Evolutionary conservation across 1,140 invertebrate genomes (phyloP).

Genomic region (Hylyphantes graminicola): DNA sequence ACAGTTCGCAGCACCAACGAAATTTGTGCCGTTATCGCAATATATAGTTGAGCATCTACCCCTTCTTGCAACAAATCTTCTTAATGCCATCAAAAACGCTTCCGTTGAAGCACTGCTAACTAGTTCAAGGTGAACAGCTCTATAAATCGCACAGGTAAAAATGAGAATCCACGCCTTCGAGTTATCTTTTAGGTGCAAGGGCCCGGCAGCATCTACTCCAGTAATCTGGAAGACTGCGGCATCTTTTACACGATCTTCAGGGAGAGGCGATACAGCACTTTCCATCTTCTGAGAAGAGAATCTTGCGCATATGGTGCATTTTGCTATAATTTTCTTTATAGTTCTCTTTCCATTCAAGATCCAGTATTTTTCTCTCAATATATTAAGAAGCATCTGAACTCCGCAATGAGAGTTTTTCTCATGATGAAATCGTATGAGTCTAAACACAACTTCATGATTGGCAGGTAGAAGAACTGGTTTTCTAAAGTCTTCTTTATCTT

Average conservation of each 20-base stretch:
- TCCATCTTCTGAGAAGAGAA: neutral
- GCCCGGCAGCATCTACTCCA: conserved; percentile 66
- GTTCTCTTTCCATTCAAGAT: neutral
- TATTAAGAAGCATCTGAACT: conserved; percentile 1
- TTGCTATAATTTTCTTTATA: neutral
- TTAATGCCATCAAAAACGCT: too few relatives aligned
- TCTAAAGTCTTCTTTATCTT: conserved; percentile 3
- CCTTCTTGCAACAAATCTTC: conserved; percentile 11
- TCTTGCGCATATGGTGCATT: neutral
- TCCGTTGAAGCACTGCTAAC: too few relatives aligned
- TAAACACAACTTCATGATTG: too few relatives aligned
- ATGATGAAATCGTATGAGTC: too few relatives aligned
- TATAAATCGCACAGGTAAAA: conserved; percentile 56
- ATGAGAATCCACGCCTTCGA: neutral
- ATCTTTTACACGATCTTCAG: conserved; percentile 63
- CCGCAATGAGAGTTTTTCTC: conserved; percentile 10
- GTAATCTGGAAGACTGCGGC: conserved; percentile 64
- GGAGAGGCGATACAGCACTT: conserved; percentile 42
- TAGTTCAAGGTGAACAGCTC: too few relatives aligned
- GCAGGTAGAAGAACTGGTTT: conserved; percentile 19
- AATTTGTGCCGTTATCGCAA: conserved; percentile 67
- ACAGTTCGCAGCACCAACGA: conserved; percentile 63
- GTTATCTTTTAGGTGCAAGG: conserved; percentile 63
- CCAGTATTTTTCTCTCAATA: conserved; percentile 3
- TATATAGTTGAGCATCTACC: conserved; percentile 60